Base-by-base conservation (phyloP, 2,797 vertebrate genomes). In the Parauchenoglanis punctatus region DNA sequence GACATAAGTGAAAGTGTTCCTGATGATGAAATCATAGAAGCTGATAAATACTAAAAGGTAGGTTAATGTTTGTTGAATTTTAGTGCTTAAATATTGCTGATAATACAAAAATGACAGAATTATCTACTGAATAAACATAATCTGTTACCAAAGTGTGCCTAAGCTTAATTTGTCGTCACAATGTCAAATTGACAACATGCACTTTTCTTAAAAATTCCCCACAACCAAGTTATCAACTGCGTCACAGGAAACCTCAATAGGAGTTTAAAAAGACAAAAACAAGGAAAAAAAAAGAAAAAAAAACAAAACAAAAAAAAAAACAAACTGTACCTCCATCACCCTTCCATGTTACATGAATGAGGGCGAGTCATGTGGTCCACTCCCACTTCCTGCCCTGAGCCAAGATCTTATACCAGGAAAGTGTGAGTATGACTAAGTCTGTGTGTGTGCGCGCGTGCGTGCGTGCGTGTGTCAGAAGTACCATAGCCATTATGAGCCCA, bases 301-400 rank as follows among this genome's bases (percentile, higher is more conserved):
- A 31, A 31, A 31, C 31, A 31, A 31, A 31, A 31, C 31, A 31
- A 31, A 31, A 75, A 46, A 7, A 12, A 46, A 72, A 12, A 1
- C 1, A 23, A 2, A 8, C 17, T 40, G 23, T 40, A 67, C 72
- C 8, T 58, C 49, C 65, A 70, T 46, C 83, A 70, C 28, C 7
- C 23, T 63, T 54, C 44, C 81, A 88, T 73, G 78, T 85, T 85
- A 49, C 67, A 70, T 59, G 77, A 83, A 81, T 15, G 12, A 83
- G 54, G 49, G 70, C 81, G 76, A 89, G 46, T 88, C 87, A 89
- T 89, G 67, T 78, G 67, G 84, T 88, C 78, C 87, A 83, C 88
- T 89, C 77, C 73, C 88, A 80, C 83, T 81, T 86, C 56, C 72
- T 88, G 82, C 8, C 28, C 23, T 46, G 54, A 61, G 28, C 31